Evolutionary conservation across 2,113 vertebrate species (phyloP).

Genomic region (Tragelaphus strepsiceros): DNA sequence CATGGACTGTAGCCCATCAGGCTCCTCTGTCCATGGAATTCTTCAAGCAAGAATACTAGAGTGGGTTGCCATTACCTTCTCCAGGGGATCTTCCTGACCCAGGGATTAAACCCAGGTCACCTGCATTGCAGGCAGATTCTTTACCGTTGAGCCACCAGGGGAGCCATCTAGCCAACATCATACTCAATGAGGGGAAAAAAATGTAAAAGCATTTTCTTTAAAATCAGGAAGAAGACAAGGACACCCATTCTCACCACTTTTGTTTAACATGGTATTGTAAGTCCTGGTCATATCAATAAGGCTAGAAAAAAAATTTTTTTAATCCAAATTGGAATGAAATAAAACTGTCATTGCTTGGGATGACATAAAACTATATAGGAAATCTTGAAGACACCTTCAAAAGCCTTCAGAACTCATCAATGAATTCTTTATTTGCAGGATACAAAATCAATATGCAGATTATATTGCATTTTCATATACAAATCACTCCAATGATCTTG

Average conservation of each 20-base stretch:
- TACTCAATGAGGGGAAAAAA: background rate
- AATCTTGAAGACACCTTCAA: background rate
- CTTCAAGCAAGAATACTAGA: background rate
- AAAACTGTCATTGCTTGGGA: background rate
- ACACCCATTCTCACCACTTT: background rate
- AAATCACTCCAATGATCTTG: background rate
- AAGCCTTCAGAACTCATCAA: background rate
- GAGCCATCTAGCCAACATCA: background rate
- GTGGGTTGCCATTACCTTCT: background rate
- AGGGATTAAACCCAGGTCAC: background rate
- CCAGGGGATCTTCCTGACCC: background rate
- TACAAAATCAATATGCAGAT: background rate
- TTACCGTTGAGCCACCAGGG: fast-evolving
- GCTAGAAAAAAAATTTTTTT: background rate
- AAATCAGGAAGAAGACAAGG: background rate
- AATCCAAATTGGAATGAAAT: background rate
- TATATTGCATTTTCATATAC: background rate
- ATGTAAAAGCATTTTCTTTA: background rate
- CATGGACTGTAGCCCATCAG: background rate
- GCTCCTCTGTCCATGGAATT: background rate
- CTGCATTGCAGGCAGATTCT: background rate
- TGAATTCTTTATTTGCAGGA: background rate
- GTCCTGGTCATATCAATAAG: background rate
- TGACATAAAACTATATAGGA: background rate
- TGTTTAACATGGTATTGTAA: background rate